These are phyloP conservation scores for Gila robusta DNA, from an alignment of 2,797 vertebrate genomes.

Conservation along the genomic window DNA sequence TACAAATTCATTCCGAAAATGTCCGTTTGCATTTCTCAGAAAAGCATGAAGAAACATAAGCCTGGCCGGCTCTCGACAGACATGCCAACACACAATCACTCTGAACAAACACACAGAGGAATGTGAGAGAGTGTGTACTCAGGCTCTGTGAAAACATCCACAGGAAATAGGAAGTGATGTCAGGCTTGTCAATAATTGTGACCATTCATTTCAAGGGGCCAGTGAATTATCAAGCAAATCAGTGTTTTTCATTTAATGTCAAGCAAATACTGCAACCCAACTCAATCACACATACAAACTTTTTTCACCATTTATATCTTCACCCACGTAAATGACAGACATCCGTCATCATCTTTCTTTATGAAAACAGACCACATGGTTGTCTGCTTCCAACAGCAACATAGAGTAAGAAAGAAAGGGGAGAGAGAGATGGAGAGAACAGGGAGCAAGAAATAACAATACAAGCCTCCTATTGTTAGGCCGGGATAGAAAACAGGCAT, in stretches of 20 bases:
- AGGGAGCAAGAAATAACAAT: constrained; percentile 34
- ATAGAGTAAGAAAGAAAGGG: constrained; percentile 48
- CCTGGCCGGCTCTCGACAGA: constrained; percentile 66
- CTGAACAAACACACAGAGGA: constrained; percentile 42
- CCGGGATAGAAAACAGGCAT: constrained; percentile 49
- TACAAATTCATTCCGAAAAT: constrained; percentile 52
- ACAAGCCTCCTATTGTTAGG: constrained; percentile 53
- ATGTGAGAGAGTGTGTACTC: constrained; percentile 34
- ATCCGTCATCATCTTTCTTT: constrained; percentile 68
- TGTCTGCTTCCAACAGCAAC: constrained; percentile 77
- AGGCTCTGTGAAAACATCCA: constrained; percentile 27
- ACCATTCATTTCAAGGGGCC: not conserved
- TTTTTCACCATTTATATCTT: not conserved
- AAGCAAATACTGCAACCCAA: constrained; percentile 1
- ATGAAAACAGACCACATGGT: constrained; percentile 81
- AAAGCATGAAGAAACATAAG: constrained; percentile 36
- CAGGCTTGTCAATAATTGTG: constrained; percentile 37
- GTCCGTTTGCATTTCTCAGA: constrained; percentile 29
- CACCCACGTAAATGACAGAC: constrained; percentile 66
- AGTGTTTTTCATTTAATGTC: not conserved
- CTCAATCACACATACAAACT: not conserved
- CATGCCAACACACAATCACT: constrained; percentile 63
- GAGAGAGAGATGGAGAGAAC: not conserved
- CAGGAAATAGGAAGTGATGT: constrained; percentile 46
- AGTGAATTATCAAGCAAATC: not conserved